Evolutionary conservation across 2,113 vertebrate genomes (phyloP), one percentile per base, ranked within the genome.

Genomic region (Elephas maximus): DNA sequence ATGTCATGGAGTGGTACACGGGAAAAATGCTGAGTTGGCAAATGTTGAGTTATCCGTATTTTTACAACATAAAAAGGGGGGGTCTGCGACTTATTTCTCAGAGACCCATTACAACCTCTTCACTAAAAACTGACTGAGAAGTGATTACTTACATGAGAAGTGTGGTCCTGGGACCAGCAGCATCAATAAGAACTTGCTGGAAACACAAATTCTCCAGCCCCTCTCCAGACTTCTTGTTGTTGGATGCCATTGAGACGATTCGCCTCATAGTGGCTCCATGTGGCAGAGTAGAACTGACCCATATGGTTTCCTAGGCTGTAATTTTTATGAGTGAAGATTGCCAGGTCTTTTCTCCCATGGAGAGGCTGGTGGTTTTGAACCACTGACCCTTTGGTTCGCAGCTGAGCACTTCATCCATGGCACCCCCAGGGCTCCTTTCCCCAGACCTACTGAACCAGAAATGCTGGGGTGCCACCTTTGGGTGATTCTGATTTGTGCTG

Each of bases 131-230:
- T 41, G 12, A 30, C 5, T 26, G 63, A 9, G 63, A 65, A 65
- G 63, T 30, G 26, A 28, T 10, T 28, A 30, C 28, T 67, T 11
- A 10, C 0, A n/a, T 37, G 65, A 17, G 18, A 84, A 23, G 18
- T 1, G 2, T 23, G 37, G 5, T 0, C 45, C 18, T 10, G 26
- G 3, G 0, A 37, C 6, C 41, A 62, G 24, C 21, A 9, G 0
- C 4, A 45, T 30, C 28, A 26, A 12, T 10, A 10, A 10, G 48
- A 48, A 48, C 4, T 51, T 53, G 33, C 5, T 33, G 24, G 41
- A 48, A 48, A 60, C 26, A 67, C 65, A 67, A 30, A 67, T 30
- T 17, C 67, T n/a, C 67, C 15, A 57, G 53, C 15, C 53, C 53
- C 53, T 57, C 53, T 12, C 11, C 53, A 57, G 53, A 15, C 15